Percentiles rank a stretch among this genome's conserved stretches.
These are phyloP conservation scores for Vireo altiloquus DNA, from an alignment of 2,113 vertebrate genomes.

Conservation along the genomic window DNA sequence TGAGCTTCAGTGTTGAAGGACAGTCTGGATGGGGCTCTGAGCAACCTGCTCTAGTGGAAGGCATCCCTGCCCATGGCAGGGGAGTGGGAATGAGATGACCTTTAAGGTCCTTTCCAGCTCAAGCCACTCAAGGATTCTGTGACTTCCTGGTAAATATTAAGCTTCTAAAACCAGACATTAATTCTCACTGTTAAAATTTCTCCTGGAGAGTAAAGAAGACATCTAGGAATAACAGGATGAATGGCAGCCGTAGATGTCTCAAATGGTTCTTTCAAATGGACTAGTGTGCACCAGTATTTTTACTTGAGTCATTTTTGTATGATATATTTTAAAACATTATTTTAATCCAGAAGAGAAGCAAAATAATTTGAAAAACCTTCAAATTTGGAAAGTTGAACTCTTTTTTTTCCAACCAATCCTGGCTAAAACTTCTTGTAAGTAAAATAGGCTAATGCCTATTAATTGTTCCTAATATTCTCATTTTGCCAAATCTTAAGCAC, in stretches of 20 bases:
- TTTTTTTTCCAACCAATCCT: neutral
- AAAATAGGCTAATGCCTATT: neutral
- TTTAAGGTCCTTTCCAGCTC: neutral
- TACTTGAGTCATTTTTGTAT: neutral
- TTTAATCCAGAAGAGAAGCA: neutral
- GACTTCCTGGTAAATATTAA: neutral
- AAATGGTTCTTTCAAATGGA: neutral
- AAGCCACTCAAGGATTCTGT: neutral
- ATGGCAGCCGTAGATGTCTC: neutral
- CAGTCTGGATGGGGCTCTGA: neutral
- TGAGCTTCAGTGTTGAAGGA: neutral
- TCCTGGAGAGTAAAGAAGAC: neutral
- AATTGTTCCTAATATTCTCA: neutral
- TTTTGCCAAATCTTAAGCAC: neutral
- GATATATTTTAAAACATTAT: neutral
- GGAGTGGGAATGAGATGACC: neutral
- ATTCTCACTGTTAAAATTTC: neutral
- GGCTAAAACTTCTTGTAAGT: neutral
- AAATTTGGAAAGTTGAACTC: neutral
- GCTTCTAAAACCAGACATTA: neutral
- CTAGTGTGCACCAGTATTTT: neutral
- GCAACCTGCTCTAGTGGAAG: neutral
- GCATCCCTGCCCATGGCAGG: neutral
- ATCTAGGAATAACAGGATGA: neutral
- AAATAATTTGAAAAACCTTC: neutral